These are phyloP conservation scores for Drosophila yooni DNA, from an alignment of 2,888 invertebrate species.

Conservation along the genomic window DNA sequence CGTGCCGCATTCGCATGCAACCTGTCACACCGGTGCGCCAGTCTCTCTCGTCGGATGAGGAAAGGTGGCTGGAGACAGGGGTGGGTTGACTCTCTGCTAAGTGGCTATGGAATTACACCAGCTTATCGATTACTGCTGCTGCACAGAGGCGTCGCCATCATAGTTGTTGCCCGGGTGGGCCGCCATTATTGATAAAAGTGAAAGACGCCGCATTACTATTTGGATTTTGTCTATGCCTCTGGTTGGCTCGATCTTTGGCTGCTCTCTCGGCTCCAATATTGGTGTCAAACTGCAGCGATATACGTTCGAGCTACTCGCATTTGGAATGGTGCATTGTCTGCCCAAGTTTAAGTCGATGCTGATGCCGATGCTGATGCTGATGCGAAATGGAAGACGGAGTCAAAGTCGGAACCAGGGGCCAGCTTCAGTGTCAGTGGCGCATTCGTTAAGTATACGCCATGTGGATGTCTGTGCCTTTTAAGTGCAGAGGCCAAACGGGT, in stretches of 20 bases:
- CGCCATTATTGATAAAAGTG: constrained; percentile 57
- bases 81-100: constrained; percentile 38
- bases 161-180: constrained; percentile 22
- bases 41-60: not conserved
- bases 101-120: constrained; percentile 73
- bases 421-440: constrained; percentile 73
- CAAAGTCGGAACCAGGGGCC: constrained; percentile 22
- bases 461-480: constrained; percentile 64
- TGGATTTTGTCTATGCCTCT: constrained; percentile 26
- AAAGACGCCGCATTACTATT: constrained; percentile 49
- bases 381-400: constrained; percentile 16
- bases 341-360: constrained; percentile 17
- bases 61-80: not conserved
- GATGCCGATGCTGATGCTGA: not conserved
- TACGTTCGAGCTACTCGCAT: constrained; percentile 69
- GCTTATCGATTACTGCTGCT: constrained; percentile 67
- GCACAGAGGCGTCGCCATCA: constrained; percentile 59
- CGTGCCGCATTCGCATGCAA: constrained; percentile 78
- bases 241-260: constrained; percentile 8
- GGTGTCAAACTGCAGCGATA: constrained; percentile 72
- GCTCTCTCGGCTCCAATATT: constrained; percentile 52
- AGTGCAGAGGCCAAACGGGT: constrained; percentile 66
- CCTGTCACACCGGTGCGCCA: constrained; percentile 71
- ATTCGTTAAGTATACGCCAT: constrained; percentile 78
- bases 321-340: constrained; percentile 64